phyloP scores from a whole-genome alignment of 2,888 invertebrate genomes.

The Phalera bucephala region DNA sequence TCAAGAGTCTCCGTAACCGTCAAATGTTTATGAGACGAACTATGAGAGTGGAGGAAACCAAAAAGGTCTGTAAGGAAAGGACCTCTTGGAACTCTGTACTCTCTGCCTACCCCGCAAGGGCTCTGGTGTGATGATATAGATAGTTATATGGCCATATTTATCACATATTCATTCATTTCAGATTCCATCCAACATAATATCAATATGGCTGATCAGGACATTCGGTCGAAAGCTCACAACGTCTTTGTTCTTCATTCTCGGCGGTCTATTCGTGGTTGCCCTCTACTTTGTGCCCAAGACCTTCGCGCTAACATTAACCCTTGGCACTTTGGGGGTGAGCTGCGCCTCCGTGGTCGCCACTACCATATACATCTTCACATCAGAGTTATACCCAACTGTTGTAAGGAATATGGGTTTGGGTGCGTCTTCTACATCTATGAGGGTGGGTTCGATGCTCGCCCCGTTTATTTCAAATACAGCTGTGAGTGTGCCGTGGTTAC shows the following conservation, averaged over 20 bases:
- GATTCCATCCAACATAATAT: slow-evolving; percentile 80
- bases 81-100: too few species aligned
- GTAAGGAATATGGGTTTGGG: slow-evolving; percentile 94
- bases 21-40: too few species aligned
- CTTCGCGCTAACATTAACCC: slow-evolving; percentile 80
- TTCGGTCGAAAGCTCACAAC: slow-evolving; percentile 87
- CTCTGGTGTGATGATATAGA: too few species aligned
- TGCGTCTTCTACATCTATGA: slow-evolving; percentile 90
- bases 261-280: slow-evolving; percentile 84
- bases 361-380: slow-evolving; percentile 92
- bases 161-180: slow-evolving; percentile 57
- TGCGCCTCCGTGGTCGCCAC: slow-evolving; percentile 91
- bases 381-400: slow-evolving; percentile 94
- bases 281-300: slow-evolving; percentile 80
- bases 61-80: too few species aligned
- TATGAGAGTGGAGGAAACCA: too few species aligned
- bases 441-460: slow-evolving; percentile 92
- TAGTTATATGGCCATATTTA: too few species aligned
- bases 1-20: too few species aligned
- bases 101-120: too few species aligned
- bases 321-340: slow-evolving; percentile 90
- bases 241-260: slow-evolving; percentile 80
- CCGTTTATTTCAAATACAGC: slow-evolving; percentile 89
- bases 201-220: slow-evolving; percentile 82
- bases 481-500: slow-evolving; percentile 81